These are phyloP conservation scores for Catocala fraxini DNA, from an alignment of 2,888 invertebrate genomes.

Conservation along the genomic window DNA sequence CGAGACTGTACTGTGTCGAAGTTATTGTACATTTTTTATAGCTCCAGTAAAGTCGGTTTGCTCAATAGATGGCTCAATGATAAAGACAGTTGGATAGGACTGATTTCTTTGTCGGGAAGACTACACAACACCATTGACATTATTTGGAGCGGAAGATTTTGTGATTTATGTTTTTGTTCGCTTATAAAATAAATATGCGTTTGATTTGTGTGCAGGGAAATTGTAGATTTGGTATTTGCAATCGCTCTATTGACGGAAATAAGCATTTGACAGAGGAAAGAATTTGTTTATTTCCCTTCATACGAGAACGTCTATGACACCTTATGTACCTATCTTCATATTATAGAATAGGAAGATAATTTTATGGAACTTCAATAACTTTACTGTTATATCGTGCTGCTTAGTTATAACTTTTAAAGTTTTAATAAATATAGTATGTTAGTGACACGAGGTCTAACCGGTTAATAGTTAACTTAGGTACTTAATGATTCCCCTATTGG, in stretches of 20 bases:
- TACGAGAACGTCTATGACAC: neutral
- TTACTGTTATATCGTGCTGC: no score
- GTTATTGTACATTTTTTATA: conserved; percentile 57
- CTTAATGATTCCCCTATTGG: no score
- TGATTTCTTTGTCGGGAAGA: conserved; percentile 52
- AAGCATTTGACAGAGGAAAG: conserved; percentile 14
- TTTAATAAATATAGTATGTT: no score
- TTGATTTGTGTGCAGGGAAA: conserved; percentile 20
- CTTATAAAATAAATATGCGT: conserved; percentile 48
- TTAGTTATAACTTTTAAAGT: no score
- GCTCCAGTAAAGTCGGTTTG: conserved; percentile 52
- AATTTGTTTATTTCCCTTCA: neutral
- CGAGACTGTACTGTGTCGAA: conserved; percentile 31
- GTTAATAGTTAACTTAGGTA: no score
- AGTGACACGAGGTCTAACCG: no score
- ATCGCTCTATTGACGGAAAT: conserved; percentile 29
- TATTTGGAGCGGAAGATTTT: conserved; percentile 56
- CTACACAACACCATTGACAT: conserved; percentile 46
- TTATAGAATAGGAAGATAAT: no score
- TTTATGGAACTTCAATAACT: no score
- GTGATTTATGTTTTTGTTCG: conserved; percentile 53
- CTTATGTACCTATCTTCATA: no score
- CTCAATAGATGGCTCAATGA: conserved; percentile 53
- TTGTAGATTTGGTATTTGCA: conserved; percentile 22
- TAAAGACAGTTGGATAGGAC: conserved; percentile 54